phyloP scores from a whole-genome alignment of 1,140 invertebrate genomes.

The Carposina sasakii region DNA sequence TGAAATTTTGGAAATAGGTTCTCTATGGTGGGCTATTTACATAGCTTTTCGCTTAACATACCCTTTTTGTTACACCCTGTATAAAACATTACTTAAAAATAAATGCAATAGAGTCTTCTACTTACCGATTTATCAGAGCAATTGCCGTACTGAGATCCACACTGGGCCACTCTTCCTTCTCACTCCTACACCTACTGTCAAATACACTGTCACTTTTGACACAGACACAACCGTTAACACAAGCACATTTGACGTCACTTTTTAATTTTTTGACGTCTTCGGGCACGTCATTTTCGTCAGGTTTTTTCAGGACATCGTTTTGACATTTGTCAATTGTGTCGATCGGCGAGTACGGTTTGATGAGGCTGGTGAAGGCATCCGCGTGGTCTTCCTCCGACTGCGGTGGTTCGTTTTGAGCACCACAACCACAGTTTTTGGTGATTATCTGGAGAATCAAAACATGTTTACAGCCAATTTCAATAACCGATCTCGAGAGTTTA shows the following conservation, averaged over 20 bases:
- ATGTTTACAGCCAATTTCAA: background rate
- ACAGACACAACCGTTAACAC: background rate
- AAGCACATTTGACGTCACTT: background rate
- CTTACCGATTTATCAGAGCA: conserved; percentile 60
- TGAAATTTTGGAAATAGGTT: no score
- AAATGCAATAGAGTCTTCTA: no score
- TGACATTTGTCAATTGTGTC: conserved; percentile 11
- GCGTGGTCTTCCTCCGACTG: conserved; percentile 46
- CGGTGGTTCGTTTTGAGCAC: conserved; percentile 54
- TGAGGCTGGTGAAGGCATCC: conserved; percentile 31
- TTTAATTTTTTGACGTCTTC: background rate
- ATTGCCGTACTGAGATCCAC: conserved; percentile 56
- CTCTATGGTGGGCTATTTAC: no score
- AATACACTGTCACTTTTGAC: conserved; percentile 6
- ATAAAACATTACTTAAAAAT: no score
- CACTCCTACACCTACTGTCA: conserved; percentile 20
- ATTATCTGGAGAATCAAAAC: conserved; percentile 39
- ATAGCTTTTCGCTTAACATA: no score
- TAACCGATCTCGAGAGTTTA: background rate
- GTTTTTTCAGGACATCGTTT: background rate
- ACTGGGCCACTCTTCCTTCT: conserved; percentile 23
- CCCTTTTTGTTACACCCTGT: no score
- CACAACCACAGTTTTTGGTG: conserved; percentile 59
- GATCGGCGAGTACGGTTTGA: conserved; percentile 48
- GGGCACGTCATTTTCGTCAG: no score